Base-by-base conservation (phyloP, 2,888 invertebrate genomes). In the Blomia tropicalis region DNA sequence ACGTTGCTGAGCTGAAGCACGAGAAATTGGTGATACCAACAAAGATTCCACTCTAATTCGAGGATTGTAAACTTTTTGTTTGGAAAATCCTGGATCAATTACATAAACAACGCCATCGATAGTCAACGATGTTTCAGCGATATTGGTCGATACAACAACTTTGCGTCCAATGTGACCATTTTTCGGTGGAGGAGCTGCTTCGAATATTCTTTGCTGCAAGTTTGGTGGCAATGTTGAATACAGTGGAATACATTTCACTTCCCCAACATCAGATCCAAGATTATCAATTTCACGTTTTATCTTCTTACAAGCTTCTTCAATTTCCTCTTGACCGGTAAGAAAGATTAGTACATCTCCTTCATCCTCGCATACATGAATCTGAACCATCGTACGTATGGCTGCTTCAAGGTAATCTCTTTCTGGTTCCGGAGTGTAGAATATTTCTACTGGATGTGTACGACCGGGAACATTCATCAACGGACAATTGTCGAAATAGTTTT, bases 101-200 rank as follows among this genome's bases (percentile, higher is more conserved):
- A 99, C 98, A 73, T 95, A 99, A 14, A 99, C 98, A 1, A 98
- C 95, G 56, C 98, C 98, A 71, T 98, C 98, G 70, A 98, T 98
- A 4, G 98, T 99, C 27, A 99, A 76, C 0, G 96, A 96, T 0
- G 98, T 99, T 77, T 99, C 98, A 0, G 98, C 98, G 68, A 99
- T 98, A 73, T 99, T 98, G 0, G 98, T 98, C 0, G 96, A 95
- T 0, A 99, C 92, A 0, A 99, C 96, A 1, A 93, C 89, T 75
- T 83, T 91, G 3, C 91, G 76, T 0, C 93, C 91, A 32, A 93
- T 84, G 0, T 86, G 88, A 0, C 92, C 92, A 69, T 84, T 90
- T 41, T 89, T 84, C 62, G 83, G 87, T 0, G 95, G 87, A 0
- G 98, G 98, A 0, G 98, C 85, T 0, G 92, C 82, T 70, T 98